These are phyloP conservation scores for Arothron firmamentum DNA, from an alignment of 2,113 vertebrate genomes.

Conservation along the genomic window DNA sequence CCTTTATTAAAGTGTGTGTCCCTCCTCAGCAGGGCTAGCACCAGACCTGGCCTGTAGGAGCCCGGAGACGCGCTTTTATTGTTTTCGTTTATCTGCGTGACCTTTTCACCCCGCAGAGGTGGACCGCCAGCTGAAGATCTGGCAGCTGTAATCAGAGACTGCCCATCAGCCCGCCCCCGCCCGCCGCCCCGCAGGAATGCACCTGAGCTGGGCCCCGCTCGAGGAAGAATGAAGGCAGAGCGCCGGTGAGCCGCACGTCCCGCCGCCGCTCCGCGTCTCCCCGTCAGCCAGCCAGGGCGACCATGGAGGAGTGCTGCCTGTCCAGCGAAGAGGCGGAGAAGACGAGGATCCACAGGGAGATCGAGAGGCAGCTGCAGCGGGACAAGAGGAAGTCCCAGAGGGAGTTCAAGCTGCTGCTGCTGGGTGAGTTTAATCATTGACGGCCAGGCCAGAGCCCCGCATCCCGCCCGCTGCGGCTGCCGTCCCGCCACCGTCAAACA, in stretches of 20 bases:
- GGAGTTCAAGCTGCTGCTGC: slow-evolving; percentile 80
- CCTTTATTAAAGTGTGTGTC: no score
- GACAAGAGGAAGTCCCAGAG: slow-evolving; percentile 68
- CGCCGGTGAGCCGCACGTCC: slow-evolving; percentile 33
- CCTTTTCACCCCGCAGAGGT: no score
- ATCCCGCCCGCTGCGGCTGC: no score
- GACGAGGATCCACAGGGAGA: slow-evolving; percentile 76
- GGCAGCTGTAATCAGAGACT: slow-evolving; percentile 12
- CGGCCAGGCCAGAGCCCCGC: background rate
- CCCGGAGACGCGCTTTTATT: no score
- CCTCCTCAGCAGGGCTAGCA: no score
- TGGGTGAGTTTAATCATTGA: slow-evolving; percentile 71
- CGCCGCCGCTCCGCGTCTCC: background rate
- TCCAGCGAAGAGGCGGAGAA: slow-evolving; percentile 72
- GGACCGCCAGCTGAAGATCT: no score
- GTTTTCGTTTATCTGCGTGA: no score
- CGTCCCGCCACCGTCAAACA: no score
- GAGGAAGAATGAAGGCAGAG: slow-evolving; percentile 44
- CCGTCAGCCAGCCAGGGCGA: background rate
- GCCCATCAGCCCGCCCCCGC: slow-evolving; percentile 19
- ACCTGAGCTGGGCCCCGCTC: slow-evolving; percentile 48
- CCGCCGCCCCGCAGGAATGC: slow-evolving; percentile 49
- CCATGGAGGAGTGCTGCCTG: slow-evolving; percentile 78
- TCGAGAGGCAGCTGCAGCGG: slow-evolving; percentile 77
- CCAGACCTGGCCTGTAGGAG: no score